These are phyloP conservation scores for Eptesicus fuscus DNA, from an alignment of 2,113 vertebrate species.

Conservation along the genomic window DNA sequence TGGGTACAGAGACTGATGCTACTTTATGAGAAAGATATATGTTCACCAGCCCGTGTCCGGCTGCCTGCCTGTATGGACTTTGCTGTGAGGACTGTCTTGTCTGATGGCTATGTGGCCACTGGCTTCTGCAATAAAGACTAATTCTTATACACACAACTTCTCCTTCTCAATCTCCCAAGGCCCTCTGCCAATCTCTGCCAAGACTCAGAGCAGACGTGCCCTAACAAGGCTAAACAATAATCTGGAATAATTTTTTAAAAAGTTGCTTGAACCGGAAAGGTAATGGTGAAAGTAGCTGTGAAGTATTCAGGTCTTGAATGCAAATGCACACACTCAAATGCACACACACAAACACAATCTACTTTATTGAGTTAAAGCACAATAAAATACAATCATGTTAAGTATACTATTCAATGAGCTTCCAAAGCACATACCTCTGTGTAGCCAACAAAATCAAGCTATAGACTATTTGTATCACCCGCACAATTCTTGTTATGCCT, in stretches of 20 bases:
- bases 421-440: neutral
- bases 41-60: too few relatives aligned
- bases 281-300: neutral
- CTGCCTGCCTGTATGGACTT: too few relatives aligned
- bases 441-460: neutral
- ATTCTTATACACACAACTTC: too few relatives aligned
- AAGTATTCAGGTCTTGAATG: neutral
- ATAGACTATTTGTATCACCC: neutral
- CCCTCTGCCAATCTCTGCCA: too few relatives aligned
- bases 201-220: too few relatives aligned
- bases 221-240: neutral
- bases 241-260: neutral
- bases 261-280: neutral
- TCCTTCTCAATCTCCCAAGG: too few relatives aligned
- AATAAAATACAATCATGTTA: neutral
- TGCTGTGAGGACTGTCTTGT: too few relatives aligned
- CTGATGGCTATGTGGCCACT: too few relatives aligned
- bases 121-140: too few relatives aligned
- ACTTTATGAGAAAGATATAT: too few relatives aligned
- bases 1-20: too few relatives aligned
- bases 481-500: neutral
- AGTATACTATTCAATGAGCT: neutral
- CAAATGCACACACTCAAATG: neutral
- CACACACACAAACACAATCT: neutral
- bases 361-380: neutral